A percentile compares a stretch with the other conserved stretches of the same genome.
Evolutionary conservation across 1,140 invertebrate genomes (phyloP).

Genomic region (Drosophila biarmipes): DNA sequence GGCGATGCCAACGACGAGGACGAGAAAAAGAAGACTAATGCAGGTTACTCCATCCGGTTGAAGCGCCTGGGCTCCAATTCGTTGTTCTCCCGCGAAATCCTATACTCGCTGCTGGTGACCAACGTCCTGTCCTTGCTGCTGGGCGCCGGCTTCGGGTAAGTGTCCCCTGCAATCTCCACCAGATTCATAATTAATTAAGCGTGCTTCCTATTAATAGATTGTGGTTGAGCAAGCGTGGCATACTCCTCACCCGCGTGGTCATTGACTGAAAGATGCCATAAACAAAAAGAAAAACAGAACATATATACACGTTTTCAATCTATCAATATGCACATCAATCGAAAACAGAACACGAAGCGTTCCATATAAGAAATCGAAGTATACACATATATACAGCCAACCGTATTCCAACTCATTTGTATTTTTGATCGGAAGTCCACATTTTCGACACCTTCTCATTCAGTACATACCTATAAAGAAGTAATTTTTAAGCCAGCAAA

Average conservation of each 20-base stretch:
- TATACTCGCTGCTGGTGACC: constrained; percentile 95
- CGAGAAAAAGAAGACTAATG: constrained; percentile 86
- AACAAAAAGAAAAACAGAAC: constrained; percentile 27
- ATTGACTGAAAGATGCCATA: constrained; percentile 86
- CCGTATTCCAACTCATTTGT: constrained; percentile 73
- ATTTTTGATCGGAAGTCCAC: constrained; percentile 38
- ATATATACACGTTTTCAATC: constrained; percentile 57
- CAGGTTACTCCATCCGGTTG: constrained; percentile 89
- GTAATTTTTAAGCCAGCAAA: constrained; percentile 49
- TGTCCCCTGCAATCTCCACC: constrained; percentile 15
- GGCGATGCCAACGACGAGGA: constrained; percentile 84
- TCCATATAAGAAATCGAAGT: constrained; percentile 53
- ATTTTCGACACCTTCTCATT: constrained; percentile 45
- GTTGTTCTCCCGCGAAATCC: constrained; percentile 94
- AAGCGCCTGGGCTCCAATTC: constrained; percentile 92
- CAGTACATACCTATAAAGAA: constrained; percentile 42
- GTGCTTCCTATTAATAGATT: constrained; percentile 84
- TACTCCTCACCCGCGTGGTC: constrained; percentile 87
- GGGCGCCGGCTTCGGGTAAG: constrained; percentile 95
- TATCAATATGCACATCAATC: constrained; percentile 65
- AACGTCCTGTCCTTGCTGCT: constrained; percentile 95
- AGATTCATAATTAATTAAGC: constrained; percentile 10
- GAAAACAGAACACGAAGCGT: constrained; percentile 62
- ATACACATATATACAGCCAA: constrained; percentile 57
- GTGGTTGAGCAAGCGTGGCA: constrained; percentile 89